phyloP scores from a whole-genome alignment of 2,113 vertebrate species.

The Raja brachyura region DNA sequence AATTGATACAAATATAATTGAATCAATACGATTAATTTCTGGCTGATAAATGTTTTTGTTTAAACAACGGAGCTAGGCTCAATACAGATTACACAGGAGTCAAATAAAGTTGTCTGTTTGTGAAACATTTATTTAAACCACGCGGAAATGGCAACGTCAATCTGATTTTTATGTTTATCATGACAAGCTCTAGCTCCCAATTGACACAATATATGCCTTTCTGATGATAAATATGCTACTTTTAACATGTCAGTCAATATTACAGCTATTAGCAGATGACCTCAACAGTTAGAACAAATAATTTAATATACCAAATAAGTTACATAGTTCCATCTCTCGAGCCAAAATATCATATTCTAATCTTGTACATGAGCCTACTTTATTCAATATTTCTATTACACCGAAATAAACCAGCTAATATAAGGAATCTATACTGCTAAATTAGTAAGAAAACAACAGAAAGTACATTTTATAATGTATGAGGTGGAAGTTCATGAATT shows the following conservation, averaged over 20 bases:
- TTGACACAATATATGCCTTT: background rate
- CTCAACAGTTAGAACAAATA: background rate
- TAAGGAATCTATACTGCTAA: background rate
- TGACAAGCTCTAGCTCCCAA: background rate
- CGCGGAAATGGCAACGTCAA: background rate
- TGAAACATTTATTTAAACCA: background rate
- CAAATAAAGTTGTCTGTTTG: background rate
- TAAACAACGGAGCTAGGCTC: background rate
- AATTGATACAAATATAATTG: background rate
- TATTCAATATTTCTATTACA: background rate
- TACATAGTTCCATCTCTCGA: background rate
- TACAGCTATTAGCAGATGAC: background rate
- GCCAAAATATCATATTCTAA: background rate
- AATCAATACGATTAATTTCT: conserved; percentile 15
- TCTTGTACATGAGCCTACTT: background rate
- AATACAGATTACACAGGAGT: background rate
- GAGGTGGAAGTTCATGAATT: background rate
- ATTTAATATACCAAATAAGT: background rate
- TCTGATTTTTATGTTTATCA: background rate
- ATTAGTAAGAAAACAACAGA: background rate
- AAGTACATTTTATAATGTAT: background rate
- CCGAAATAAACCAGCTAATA: background rate
- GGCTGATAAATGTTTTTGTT: background rate
- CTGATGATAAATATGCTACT: background rate
- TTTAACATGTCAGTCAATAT: background rate